Evolutionary conservation across 37 sponge, comb jelly and placozoan genomes (phyloP).

Genomic region (Aplysina aerophoba): DNA sequence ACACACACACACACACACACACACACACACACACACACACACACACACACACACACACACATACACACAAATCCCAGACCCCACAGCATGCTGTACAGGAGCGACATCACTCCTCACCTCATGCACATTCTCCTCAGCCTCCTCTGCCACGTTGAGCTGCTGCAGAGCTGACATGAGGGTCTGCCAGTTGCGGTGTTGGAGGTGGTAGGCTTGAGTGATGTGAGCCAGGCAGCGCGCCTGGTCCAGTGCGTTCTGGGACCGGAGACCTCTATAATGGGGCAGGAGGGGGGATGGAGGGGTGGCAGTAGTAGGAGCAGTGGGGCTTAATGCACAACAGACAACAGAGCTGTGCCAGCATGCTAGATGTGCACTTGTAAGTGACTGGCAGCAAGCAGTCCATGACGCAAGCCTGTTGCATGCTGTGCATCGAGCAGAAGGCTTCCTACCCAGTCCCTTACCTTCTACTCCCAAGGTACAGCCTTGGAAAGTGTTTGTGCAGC

Average conservation of each 20-base stretch:
- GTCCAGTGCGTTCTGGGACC: slow-evolving; percentile 48
- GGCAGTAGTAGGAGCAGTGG: too few relatives aligned
- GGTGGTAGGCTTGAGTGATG: slow-evolving; percentile 68
- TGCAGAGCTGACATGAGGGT: slow-evolving; percentile 70
- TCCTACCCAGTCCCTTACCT: slow-evolving; percentile 32
- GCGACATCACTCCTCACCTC: slow-evolving; percentile 45
- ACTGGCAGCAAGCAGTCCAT: too few relatives aligned
- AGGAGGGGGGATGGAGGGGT: not conserved
- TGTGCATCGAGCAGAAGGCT: not conserved
- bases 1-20: too few relatives aligned
- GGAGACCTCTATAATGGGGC: slow-evolving; percentile 13
- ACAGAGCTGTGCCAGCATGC: not conserved
- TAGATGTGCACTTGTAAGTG: too few relatives aligned
- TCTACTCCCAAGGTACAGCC: slow-evolving; percentile 22
- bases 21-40: slow-evolving; percentile 37
- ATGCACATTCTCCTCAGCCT: slow-evolving; percentile 65
- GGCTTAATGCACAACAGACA: not conserved
- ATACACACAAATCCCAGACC: not conserved
- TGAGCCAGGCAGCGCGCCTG: slow-evolving; percentile 69
- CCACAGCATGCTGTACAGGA: not conserved
- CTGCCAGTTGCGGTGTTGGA: slow-evolving; percentile 56
- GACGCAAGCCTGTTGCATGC: too few relatives aligned
- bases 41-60: slow-evolving; percentile 30
- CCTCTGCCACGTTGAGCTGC: slow-evolving; percentile 72
- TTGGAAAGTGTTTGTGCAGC: slow-evolving; percentile 62